Evolutionary conservation across 1,140 invertebrate genomes (phyloP).

Genomic region (Sinonovacula constricta): DNA sequence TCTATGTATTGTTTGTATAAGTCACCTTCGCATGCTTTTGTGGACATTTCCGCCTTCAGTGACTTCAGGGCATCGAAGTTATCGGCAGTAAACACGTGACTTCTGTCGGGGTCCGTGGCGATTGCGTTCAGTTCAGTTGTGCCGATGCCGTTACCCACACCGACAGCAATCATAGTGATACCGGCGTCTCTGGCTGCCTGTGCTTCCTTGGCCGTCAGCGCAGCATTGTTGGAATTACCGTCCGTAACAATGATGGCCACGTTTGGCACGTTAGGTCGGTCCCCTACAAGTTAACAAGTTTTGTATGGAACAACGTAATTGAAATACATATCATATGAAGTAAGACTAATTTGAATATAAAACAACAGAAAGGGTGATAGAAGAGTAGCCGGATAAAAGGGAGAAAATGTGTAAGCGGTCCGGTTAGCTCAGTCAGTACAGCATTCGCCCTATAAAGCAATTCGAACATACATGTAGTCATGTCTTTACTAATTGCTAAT

Average conservation of each 20-base stretch:
- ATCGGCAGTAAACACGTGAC: conserved; percentile 68
- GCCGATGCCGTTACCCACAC: conserved; percentile 63
- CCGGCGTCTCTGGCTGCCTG: conserved; percentile 55
- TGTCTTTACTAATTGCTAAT: too few species aligned
- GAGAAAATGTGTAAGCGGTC: too few species aligned
- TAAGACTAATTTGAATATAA: too few species aligned
- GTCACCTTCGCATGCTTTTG: conserved; percentile 67
- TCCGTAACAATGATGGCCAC: conserved; percentile 75
- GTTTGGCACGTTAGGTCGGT: conserved; percentile 61
- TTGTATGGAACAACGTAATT: too few species aligned
- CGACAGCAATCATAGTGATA: conserved; percentile 70
- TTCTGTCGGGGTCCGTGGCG: conserved; percentile 69
- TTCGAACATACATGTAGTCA: too few species aligned
- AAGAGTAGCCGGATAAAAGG: too few species aligned
- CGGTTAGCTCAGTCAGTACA: too few species aligned
- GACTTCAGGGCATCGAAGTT: conserved; percentile 69
- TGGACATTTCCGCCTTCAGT: conserved; percentile 63
- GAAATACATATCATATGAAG: too few species aligned
- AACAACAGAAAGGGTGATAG: too few species aligned
- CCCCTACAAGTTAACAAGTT: conserved; percentile 46
- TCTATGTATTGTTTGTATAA: too few species aligned
- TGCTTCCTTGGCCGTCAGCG: conserved; percentile 58
- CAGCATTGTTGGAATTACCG: conserved; percentile 65
- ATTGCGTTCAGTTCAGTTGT: conserved; percentile 65
- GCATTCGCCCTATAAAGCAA: too few species aligned